Base-by-base conservation (phyloP, 1,140 invertebrate species). In the Monochamus saltuarius region DNA sequence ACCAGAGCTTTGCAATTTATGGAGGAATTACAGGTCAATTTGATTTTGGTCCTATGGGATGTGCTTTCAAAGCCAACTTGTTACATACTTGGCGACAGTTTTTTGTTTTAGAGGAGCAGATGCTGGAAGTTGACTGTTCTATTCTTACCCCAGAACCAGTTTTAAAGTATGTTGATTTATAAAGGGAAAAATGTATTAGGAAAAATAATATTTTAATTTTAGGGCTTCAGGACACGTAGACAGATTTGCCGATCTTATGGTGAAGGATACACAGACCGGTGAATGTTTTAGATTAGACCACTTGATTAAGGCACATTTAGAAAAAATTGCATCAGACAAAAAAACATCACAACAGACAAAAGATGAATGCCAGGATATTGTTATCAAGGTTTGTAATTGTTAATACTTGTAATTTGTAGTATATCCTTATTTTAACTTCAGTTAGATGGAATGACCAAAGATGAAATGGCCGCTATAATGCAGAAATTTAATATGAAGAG, bases 41-140 rank as follows among this genome's bases (percentile, higher is more conserved):
- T 82, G 98, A 99, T 80, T 99, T 97, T 80, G 97, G 97, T 0
- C 98, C 98, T 6, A 98, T 99, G 95, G 98, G 98, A 3, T 99
- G 97, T 84, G 94, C 96, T 0, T 86, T 99, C 9, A 99, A 99
- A 80, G 86, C 91, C 8, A 99, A 99, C 78, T 86, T 99, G 66
- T 80, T 99, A 8, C 87, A 90, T 69, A 80, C 87, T 9, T 99
- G 98, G 98, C 84, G 96, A 60, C 95, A 91, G 62, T 96, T 95
- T 77, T 99, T 99, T 77, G 88, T 99, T 13, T 80, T 99, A 0
- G 94, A 98, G 74, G 98, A 99, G 72, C 91, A 97, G 75, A 99
- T 99, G 96, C 80, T 99, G 19, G 97, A 99, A 81, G 95, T 99
- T 6, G 96, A 99, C 76, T 98, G 95, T 75, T 95, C 95, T 0